Conservation (phyloP, 2,888 invertebrate genomes). For the Ypsolopha scabrella region DNA sequence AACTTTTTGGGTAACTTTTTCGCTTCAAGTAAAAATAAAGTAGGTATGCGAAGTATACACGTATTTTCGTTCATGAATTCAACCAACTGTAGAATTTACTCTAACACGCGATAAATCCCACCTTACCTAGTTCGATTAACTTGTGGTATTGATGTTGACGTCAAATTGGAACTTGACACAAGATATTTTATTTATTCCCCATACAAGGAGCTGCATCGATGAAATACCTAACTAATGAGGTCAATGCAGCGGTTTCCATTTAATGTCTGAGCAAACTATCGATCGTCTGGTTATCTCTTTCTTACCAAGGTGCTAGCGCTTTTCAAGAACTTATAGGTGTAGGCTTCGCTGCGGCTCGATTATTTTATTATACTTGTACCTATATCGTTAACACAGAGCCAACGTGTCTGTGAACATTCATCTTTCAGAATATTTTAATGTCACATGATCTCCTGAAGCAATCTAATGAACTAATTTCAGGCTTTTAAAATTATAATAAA, state of each 20-base stretch:
- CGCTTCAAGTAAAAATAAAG: not conserved
- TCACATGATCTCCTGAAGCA: not conserved
- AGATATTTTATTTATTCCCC: not conserved
- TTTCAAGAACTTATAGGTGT: conserved; percentile 14
- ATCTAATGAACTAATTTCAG: not conserved
- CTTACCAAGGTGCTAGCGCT: conserved; percentile 45
- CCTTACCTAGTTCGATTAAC: not conserved
- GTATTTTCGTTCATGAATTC: not conserved
- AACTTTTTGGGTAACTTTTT: not conserved
- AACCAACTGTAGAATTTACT: not conserved
- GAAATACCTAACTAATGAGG: conserved; percentile 60
- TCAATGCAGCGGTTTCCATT: conserved; percentile 64
- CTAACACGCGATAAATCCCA: not conserved
- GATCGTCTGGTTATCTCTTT: conserved; percentile 63
- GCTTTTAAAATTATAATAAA: not conserved
- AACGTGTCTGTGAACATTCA: not conserved
- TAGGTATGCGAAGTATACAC: too few species aligned
- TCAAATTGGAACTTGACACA: not conserved
- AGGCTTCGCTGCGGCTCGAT: conserved; percentile 12
- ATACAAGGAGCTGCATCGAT: conserved; percentile 12
- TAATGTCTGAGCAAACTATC: conserved; percentile 63
- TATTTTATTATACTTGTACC: too few species aligned
- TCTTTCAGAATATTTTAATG: not conserved
- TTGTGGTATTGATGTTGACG: not conserved
- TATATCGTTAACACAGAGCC: not conserved